Evolutionary conservation across 2,113 vertebrate species (phyloP).

Genomic region (Podarcis cretensis): DNA sequence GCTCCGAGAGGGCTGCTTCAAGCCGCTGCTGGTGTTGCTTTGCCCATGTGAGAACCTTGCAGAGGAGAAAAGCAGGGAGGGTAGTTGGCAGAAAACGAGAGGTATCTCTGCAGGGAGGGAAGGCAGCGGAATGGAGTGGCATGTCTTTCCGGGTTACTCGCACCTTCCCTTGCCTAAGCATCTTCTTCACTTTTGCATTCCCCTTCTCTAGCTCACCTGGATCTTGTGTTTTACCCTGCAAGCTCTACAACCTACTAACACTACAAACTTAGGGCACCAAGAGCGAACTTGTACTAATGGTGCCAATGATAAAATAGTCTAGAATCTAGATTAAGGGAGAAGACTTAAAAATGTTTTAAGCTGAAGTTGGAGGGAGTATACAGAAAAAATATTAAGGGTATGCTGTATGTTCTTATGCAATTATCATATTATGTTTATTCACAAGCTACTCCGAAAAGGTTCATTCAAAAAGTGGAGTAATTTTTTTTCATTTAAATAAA

Average conservation of each 20-base stretch:
- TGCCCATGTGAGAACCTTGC: conserved; percentile 94
- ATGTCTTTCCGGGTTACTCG: too few species aligned
- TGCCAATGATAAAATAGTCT: too few species aligned
- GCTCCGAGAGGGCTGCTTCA: conserved; percentile 88
- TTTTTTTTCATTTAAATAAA: background rate
- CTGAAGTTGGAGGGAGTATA: background rate
- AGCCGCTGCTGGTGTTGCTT: conserved; percentile 97
- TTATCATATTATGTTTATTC: background rate
- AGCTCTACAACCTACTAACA: too few species aligned
- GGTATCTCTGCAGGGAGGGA: background rate
- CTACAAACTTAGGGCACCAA: too few species aligned
- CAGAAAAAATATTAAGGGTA: background rate
- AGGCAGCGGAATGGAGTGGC: background rate
- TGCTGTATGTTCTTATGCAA: background rate
- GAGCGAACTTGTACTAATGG: too few species aligned
- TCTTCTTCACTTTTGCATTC: too few species aligned
- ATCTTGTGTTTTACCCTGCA: too few species aligned
- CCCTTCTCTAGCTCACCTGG: too few species aligned
- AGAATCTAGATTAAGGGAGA: too few species aligned
- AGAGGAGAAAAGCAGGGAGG: background rate
- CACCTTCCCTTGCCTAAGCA: too few species aligned
- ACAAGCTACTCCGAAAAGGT: background rate
- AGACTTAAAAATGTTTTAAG: background rate
- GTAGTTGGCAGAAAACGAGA: too few species aligned
- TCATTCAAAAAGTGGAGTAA: background rate